These are phyloP conservation scores for Poecilia picta DNA, from an alignment of 2,797 vertebrate species.

Conservation along the genomic window DNA sequence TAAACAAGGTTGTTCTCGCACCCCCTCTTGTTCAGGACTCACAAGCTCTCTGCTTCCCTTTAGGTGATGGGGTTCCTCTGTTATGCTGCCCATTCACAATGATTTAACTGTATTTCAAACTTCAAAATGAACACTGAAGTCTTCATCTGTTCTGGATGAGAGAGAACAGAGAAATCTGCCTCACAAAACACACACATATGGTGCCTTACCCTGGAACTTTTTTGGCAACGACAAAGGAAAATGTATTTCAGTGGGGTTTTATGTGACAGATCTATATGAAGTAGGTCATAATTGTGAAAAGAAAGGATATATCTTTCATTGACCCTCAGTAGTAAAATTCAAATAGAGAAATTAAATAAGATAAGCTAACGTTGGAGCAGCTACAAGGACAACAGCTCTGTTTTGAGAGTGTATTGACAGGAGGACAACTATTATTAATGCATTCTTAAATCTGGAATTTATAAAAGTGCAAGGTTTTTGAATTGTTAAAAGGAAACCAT, in stretches of 20 bases:
- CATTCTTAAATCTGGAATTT: neutral
- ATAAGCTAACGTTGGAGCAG: neutral
- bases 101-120: conserved; percentile 46
- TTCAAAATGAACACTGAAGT: conserved; percentile 38
- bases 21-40: conserved; percentile 35
- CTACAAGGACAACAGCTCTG: neutral
- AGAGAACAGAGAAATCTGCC: conserved; percentile 7
- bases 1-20: conserved; percentile 53
- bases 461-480: neutral
- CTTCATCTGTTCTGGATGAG: conserved; percentile 51
- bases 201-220: neutral
- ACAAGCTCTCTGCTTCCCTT: conserved; percentile 46
- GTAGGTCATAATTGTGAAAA: neutral
- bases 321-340: neutral
- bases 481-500: neutral
- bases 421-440: neutral
- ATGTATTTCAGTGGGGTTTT: neutral
- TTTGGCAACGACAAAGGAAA: neutral
- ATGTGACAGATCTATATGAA: neutral
- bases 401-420: neutral
- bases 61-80: conserved; percentile 49
- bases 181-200: neutral
- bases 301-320: neutral
- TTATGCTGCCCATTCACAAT: conserved; percentile 28
- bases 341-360: neutral